Evolutionary conservation across 2,888 invertebrate species (phyloP).

Genomic region (Ceraclea dissimilis): DNA sequence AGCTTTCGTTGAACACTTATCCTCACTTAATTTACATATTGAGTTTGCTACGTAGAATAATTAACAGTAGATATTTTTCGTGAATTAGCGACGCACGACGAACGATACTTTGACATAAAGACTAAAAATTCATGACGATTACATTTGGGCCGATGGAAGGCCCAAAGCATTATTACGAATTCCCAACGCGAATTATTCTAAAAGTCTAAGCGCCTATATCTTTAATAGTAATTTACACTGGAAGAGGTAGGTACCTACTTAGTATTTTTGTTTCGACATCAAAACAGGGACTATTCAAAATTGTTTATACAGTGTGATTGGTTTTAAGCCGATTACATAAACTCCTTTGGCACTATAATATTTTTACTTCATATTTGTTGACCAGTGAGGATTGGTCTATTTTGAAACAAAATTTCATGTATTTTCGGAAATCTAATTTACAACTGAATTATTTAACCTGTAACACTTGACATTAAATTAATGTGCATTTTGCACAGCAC

Average conservation of each 20-base stretch:
- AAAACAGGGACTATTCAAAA: background rate
- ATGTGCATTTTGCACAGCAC: too few species aligned
- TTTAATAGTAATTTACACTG: slow-evolving; percentile 19
- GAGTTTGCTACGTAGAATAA: slow-evolving; percentile 25
- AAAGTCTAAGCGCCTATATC: slow-evolving; percentile 20
- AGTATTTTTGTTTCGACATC: background rate
- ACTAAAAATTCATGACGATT: slow-evolving; percentile 11
- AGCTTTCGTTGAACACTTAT: too few species aligned
- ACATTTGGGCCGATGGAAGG: too few species aligned
- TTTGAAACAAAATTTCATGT: too few species aligned
- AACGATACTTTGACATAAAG: slow-evolving; percentile 14
- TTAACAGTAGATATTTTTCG: slow-evolving; percentile 19
- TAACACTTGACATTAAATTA: too few species aligned
- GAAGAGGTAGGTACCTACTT: background rate
- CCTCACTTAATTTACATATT: slow-evolving; percentile 20
- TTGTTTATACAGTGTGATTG: too few species aligned
- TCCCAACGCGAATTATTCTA: slow-evolving; percentile 20
- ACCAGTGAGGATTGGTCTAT: too few species aligned
- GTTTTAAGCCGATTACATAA: too few species aligned
- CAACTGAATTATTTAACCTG: too few species aligned
- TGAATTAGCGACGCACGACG: slow-evolving; percentile 6
- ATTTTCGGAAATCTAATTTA: too few species aligned
- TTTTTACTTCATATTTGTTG: too few species aligned
- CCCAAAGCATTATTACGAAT: background rate
- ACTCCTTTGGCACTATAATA: too few species aligned